Conservation (phyloP, 2,113 vertebrate genomes). For the Corydoras maculifer region DNA sequence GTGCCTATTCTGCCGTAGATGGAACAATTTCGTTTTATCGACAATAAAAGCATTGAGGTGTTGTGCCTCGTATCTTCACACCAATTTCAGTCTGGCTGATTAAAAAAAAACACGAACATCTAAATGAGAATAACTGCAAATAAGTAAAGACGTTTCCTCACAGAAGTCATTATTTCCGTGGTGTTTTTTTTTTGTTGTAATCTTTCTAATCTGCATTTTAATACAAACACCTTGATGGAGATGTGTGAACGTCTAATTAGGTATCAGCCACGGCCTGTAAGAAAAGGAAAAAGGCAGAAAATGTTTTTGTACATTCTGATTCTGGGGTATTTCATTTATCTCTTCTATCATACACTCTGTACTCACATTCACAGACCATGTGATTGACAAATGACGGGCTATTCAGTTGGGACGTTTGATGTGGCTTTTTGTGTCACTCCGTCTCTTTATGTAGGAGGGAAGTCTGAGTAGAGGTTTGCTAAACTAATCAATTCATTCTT, state of each 20-base stretch:
- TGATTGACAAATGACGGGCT: slow-evolving; percentile 23
- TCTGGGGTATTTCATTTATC: slow-evolving; percentile 31
- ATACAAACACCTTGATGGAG: slow-evolving; percentile 18
- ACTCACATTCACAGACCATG: neutral
- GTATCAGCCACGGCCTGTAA: slow-evolving; percentile 8
- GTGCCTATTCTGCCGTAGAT: neutral
- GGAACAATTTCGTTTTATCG: slow-evolving; percentile 23
- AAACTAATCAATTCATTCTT: slow-evolving; percentile 38
- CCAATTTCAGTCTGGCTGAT: slow-evolving; percentile 24
- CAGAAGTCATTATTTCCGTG: slow-evolving; percentile 28
- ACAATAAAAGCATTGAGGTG: slow-evolving; percentile 24
- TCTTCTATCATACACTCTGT: slow-evolving; percentile 8
- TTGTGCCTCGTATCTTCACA: slow-evolving; percentile 8
- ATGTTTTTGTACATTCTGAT: slow-evolving; percentile 27
- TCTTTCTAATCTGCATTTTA: slow-evolving; percentile 39
- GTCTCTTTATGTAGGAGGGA: slow-evolving; percentile 15
- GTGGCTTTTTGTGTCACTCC: slow-evolving; percentile 24
- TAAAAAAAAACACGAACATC: slow-evolving; percentile 32
- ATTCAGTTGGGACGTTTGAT: slow-evolving; percentile 16
- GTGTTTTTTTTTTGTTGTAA: slow-evolving; percentile 27
- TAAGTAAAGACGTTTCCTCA: slow-evolving; percentile 28
- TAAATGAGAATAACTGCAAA: slow-evolving; percentile 23
- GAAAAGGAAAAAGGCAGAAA: neutral
- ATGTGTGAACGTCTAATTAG: slow-evolving; percentile 16
- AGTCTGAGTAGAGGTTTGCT: slow-evolving; percentile 14